phyloP scores from a whole-genome alignment of 2,888 invertebrate species.

The Campoletis raptor region DNA sequence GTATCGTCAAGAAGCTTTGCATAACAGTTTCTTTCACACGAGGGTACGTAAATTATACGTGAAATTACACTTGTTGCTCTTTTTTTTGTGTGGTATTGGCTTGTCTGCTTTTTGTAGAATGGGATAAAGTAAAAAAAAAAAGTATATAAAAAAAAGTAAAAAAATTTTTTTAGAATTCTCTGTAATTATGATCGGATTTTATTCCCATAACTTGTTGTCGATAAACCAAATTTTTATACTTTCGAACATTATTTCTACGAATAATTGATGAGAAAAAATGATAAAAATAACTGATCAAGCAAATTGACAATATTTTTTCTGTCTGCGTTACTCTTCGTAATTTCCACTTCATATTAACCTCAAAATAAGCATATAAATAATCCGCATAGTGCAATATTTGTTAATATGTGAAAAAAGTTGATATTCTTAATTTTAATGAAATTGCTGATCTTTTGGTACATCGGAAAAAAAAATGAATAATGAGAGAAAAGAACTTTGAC shows the following conservation, averaged over 20 bases:
- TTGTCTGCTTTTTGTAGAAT: neutral
- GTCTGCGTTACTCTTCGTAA: neutral
- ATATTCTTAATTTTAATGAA: neutral
- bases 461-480: conserved; percentile 51
- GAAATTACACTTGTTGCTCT: conserved; percentile 34
- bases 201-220: too few relatives aligned
- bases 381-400: neutral
- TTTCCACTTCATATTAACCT: neutral
- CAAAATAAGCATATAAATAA: neutral
- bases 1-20: conserved; percentile 34
- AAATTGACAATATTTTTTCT: neutral
- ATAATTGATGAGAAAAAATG: neutral
- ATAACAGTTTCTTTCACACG: conserved; percentile 34
- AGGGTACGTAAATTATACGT: conserved; percentile 35
- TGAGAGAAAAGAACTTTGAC: conserved; percentile 61
- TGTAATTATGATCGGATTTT: too few relatives aligned
- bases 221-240: too few relatives aligned
- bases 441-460: conserved; percentile 73
- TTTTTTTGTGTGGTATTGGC: conserved; percentile 3
- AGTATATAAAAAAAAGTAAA: too few relatives aligned
- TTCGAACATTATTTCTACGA: too few relatives aligned
- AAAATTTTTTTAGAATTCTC: too few relatives aligned
- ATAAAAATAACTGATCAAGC: neutral
- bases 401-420: neutral
- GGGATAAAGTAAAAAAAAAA: neutral